phyloP scores from a whole-genome alignment of 2,797 vertebrate genomes.

The Rhinophrynus dorsalis region DNA sequence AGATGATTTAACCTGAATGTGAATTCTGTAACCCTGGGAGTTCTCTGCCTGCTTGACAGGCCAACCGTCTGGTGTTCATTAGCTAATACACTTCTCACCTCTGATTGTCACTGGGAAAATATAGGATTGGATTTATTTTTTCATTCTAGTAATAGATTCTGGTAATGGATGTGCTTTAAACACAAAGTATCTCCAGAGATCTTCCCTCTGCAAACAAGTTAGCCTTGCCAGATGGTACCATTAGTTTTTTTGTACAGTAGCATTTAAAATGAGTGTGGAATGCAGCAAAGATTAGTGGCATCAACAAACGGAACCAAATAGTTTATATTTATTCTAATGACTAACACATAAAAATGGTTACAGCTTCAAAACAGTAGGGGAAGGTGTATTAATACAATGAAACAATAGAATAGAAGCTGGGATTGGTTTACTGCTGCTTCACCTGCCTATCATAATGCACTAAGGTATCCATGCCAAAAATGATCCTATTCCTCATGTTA shows the following conservation, averaged over 20 bases:
- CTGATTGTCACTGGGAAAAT: slow-evolving; percentile 13
- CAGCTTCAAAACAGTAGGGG: background rate
- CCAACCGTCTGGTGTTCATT: slow-evolving; percentile 5
- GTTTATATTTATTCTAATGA: slow-evolving; percentile 1
- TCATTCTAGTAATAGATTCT: slow-evolving; percentile 22
- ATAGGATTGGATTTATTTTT: slow-evolving; percentile 15
- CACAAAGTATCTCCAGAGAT: slow-evolving; percentile 29
- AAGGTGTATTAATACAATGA: no score
- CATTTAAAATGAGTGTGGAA: slow-evolving; percentile 15
- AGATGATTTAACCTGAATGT: slow-evolving; percentile 4
- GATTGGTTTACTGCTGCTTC: no score
- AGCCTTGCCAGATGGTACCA: slow-evolving; percentile 27
- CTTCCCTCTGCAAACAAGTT: slow-evolving; percentile 32
- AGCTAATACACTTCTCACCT: slow-evolving; percentile 19
- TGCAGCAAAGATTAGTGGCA: background rate
- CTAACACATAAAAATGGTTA: background rate
- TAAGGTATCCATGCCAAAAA: no score
- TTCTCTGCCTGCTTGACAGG: background rate
- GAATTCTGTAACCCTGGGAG: slow-evolving; percentile 7
- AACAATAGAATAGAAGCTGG: no score
- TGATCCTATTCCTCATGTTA: no score
- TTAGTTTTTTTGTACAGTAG: slow-evolving; percentile 27
- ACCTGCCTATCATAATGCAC: no score
- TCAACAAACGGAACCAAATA: background rate
- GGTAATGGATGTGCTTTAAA: slow-evolving; percentile 24